A percentile compares a stretch with the other conserved stretches of the same genome.
Conservation (phyloP, 2,797 vertebrate species). For the Tiaroga cobitis region DNA sequence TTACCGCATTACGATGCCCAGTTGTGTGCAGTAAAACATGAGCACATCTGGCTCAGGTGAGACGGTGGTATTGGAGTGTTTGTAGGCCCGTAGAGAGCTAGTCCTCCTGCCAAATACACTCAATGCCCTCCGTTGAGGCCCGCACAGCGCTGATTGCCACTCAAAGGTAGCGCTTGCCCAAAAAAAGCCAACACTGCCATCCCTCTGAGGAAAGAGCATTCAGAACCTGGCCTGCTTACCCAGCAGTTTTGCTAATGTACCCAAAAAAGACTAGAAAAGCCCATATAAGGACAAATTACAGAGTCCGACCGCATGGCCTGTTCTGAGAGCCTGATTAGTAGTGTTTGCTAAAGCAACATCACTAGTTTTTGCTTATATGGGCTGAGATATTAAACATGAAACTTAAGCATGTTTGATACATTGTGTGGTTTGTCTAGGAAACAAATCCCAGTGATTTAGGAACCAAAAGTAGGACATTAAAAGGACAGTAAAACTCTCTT, state of each 20-base stretch:
- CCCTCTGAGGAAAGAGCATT: background rate
- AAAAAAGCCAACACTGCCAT: constrained; percentile 16
- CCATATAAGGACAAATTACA: constrained; percentile 32
- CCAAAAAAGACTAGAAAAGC: constrained; percentile 5
- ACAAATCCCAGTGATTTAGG: background rate
- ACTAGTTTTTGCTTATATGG: background rate
- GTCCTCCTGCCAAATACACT: constrained; percentile 44
- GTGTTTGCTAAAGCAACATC: background rate
- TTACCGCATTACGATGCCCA: background rate
- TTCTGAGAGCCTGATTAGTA: background rate
- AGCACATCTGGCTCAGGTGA: constrained; percentile 39
- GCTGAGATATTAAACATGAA: background rate
- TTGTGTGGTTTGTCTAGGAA: too few species aligned
- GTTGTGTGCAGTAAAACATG: background rate
- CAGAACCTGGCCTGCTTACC: background rate
- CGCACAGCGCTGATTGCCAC: background rate
- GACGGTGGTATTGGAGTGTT: constrained; percentile 16
- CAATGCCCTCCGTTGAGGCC: constrained; percentile 16
- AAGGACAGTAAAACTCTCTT: background rate
- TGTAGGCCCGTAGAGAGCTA: constrained; percentile 30
- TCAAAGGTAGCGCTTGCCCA: background rate
- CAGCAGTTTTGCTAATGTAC: constrained; percentile 21
- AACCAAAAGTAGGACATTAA: too few species aligned
- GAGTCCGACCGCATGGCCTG: background rate
- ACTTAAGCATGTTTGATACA: background rate